Base-by-base conservation (phyloP, 2,797 vertebrate species). In the Syncerus caffer region DNA sequence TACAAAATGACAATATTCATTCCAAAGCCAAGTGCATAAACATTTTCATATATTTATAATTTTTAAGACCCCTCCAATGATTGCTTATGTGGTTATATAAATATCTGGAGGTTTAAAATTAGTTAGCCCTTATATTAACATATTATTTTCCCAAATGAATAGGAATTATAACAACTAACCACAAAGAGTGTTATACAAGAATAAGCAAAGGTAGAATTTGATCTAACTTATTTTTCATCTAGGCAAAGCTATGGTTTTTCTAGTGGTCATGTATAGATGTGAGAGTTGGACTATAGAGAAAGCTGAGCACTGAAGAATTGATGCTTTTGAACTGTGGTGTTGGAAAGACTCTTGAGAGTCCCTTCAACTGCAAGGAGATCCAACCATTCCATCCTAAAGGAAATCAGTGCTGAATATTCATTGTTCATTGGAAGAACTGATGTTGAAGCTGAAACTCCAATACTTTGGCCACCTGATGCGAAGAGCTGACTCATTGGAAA, bases 201-300 rank as follows among this genome's bases (percentile, higher is more conserved):
- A 92, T 85, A 93, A 92, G 57, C 74, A 96, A 95, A 94, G 14
- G 84, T 87, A 90, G 51, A 96, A 62, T 97, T 87, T 96, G 55
- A 95, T 79, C 85, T 64, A 80, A 90, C 38, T 92, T 50, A 87
- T 91, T 97, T 38, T 38, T 71, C 64, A 71, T 71, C 17, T 71
- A 38, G n/a, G 17, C 64, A 34, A 21, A 67, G n/a, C 64, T 67
- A 67, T 67, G n/a, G 9, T 34, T 34, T 67, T 34, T 6, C n/a
- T n/a, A 34, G 9, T 67, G 12, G 64, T 67, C 64, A 67, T 11
- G 17, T 34, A 67, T 34, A 19, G 9, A 67, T 67, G 64, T 67
- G 64, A 34, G 17, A 67, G n/a, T 34, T 21, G n/a, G n/a, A 34
- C n/a, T 21, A 67, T 34, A 67, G 67, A 67, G 64, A 67, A 67